These are phyloP conservation scores for Phalera bucephala DNA, from an alignment of 2,888 invertebrate species.

Conservation along the genomic window DNA sequence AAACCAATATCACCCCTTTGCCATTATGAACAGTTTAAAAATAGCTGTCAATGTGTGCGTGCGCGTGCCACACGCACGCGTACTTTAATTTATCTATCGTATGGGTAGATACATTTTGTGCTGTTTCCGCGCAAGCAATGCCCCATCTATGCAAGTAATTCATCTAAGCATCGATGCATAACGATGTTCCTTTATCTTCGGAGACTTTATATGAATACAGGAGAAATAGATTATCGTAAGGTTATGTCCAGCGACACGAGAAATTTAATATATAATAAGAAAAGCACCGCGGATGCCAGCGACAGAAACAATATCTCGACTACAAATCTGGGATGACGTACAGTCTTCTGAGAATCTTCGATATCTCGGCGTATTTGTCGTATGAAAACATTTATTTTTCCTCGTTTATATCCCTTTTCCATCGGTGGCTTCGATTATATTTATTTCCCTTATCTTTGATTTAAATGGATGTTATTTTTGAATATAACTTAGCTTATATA, in stretches of 20 bases:
- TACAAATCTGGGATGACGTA: constrained; percentile 57
- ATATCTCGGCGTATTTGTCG: constrained; percentile 49
- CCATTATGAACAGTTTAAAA: too few relatives aligned
- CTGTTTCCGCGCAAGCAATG: too few relatives aligned
- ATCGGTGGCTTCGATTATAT: constrained; percentile 26
- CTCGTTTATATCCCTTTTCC: constrained; percentile 39
- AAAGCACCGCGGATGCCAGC: constrained; percentile 3
- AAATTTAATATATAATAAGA: constrained; percentile 6
- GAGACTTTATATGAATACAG: too few relatives aligned
- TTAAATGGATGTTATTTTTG: constrained; percentile 4
- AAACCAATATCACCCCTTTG: too few relatives aligned
- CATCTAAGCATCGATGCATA: too few relatives aligned
- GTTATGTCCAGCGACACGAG: constrained; percentile 2
- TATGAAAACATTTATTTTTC: constrained; percentile 39
- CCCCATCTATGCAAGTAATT: too few relatives aligned
- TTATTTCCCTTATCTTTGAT: constrained; percentile 35
- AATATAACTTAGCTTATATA: neutral
- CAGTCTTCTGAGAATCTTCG: constrained; percentile 49
- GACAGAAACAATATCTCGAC: constrained; percentile 55
- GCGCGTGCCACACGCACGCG: too few relatives aligned
- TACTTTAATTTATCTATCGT: too few relatives aligned
- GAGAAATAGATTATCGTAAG: neutral
- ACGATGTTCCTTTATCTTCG: too few relatives aligned
- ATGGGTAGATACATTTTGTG: too few relatives aligned
- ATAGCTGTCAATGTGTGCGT: too few relatives aligned